Conservation (phyloP, 2,113 vertebrate species). For the Cebidichthys violaceus region DNA sequence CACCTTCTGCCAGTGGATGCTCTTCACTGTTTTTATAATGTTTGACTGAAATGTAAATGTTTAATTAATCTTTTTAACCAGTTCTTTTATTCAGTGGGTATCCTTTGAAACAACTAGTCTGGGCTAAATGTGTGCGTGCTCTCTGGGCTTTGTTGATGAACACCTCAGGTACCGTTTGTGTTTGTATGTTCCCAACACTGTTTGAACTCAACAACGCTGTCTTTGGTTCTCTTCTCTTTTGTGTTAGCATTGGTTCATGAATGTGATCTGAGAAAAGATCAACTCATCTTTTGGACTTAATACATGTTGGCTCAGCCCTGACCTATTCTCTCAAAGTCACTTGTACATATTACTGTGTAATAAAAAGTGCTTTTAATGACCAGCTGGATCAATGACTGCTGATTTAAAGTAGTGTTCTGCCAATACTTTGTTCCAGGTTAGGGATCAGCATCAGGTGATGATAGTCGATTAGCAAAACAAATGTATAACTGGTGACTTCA, state of each 20-base stretch:
- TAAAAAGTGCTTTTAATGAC: constrained; percentile 66
- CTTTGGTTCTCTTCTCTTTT: neutral
- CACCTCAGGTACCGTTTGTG: constrained; percentile 67
- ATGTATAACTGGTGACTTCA: neutral
- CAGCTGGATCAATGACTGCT: neutral
- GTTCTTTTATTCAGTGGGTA: constrained; percentile 19
- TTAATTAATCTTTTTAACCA: constrained; percentile 2
- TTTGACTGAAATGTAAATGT: neutral
- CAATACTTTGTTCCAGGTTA: neutral
- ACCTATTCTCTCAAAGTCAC: constrained; percentile 29
- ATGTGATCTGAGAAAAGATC: constrained; percentile 9
- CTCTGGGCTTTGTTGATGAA: constrained; percentile 10
- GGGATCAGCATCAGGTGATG: neutral
- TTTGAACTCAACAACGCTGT: constrained; percentile 20
- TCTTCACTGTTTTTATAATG: constrained; percentile 16
- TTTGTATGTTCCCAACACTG: constrained; percentile 35
- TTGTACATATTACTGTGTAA: constrained; percentile 63
- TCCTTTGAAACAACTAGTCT: constrained; percentile 12
- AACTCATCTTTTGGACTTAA: constrained; percentile 6
- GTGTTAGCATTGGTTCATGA: constrained; percentile 2
- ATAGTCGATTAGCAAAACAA: too few relatives aligned
- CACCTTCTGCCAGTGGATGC: neutral
- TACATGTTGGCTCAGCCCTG: constrained; percentile 9
- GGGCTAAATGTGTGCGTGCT: neutral
- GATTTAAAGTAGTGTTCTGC: neutral